Percentiles rank a stretch among this genome's conserved stretches.
Evolutionary conservation across 1,140 invertebrate genomes (phyloP).

Genomic region (Euwallacea similis): DNA sequence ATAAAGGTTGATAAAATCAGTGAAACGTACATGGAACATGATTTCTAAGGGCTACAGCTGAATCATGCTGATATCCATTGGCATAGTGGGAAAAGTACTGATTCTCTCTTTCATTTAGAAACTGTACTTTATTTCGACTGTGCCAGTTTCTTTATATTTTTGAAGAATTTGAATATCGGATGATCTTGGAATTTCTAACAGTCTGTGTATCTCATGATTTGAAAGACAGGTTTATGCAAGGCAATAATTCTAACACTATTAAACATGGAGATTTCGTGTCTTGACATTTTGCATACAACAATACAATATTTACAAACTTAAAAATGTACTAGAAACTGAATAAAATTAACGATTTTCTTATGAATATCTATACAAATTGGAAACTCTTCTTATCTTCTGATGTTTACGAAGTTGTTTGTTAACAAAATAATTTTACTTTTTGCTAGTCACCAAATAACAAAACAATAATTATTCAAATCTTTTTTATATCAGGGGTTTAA

Average conservation of each 20-base stretch:
- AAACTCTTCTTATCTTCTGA: slow-evolving; percentile 6
- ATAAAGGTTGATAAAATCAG: slow-evolving; percentile 11
- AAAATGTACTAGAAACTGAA: background rate
- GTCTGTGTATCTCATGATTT: background rate
- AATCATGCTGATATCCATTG: slow-evolving; percentile 4
- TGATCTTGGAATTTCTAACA: background rate
- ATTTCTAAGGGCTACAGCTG: slow-evolving; percentile 15
- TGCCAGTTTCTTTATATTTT: slow-evolving; percentile 16
- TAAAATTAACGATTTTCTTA: slow-evolving; percentile 3
- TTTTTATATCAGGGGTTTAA: slow-evolving; percentile 13
- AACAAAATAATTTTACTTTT: slow-evolving; percentile 12
- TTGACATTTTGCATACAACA: slow-evolving; percentile 6
- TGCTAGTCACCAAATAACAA: slow-evolving; percentile 8
- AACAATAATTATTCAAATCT: slow-evolving; percentile 8
- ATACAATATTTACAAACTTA: background rate
- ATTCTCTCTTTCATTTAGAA: slow-evolving; percentile 17
- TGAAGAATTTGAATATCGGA: slow-evolving; percentile 4
- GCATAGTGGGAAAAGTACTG: slow-evolving; percentile 14
- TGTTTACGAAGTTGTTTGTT: slow-evolving; percentile 7
- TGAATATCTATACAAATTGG: background rate
- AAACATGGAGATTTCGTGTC: slow-evolving; percentile 7
- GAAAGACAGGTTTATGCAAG: background rate
- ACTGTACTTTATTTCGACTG: slow-evolving; percentile 4
- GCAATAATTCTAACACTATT: slow-evolving; percentile 12
- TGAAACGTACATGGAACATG: slow-evolving; percentile 13